phyloP scores from a whole-genome alignment of 2,888 invertebrate genomes.

The Lacanobia wlatinum region DNA sequence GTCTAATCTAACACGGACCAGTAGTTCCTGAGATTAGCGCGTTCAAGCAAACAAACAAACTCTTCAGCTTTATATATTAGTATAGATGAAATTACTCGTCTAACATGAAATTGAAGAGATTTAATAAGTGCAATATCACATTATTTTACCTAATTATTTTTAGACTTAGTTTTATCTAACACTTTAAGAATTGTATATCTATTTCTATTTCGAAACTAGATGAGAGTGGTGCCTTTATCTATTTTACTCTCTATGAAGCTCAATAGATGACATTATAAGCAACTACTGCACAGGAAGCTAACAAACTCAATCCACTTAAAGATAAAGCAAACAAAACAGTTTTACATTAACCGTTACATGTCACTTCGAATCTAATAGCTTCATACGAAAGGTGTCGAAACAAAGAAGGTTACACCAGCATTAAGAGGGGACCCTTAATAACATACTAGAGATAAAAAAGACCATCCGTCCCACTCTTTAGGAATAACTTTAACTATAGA shows the following conservation, averaged over 20 bases:
- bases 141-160: neutral
- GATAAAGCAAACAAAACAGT: slow-evolving; percentile 42
- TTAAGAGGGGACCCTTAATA: slow-evolving; percentile 11
- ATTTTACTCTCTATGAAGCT: neutral
- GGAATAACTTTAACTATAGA: neutral
- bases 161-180: too few species aligned
- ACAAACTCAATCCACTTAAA: slow-evolving; percentile 10
- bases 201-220: too few species aligned
- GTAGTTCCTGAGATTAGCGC: too few species aligned
- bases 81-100: too few species aligned
- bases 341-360: slow-evolving; percentile 23
- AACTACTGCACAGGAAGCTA: slow-evolving; percentile 16
- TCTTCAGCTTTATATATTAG: too few species aligned
- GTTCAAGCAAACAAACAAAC: too few species aligned
- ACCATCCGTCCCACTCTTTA: neutral
- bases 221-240: too few species aligned
- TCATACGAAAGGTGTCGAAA: slow-evolving; percentile 37
- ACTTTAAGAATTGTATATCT: too few species aligned
- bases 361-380: slow-evolving; percentile 44
- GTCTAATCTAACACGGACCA: too few species aligned
- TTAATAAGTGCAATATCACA: neutral
- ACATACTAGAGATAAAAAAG: slow-evolving; percentile 4
- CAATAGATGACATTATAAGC: neutral
- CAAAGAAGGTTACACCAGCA: slow-evolving; percentile 31
- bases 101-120: neutral